Evolutionary conservation across 2,797 vertebrate genomes (phyloP).

Genomic region (Eidolon dupreanum): DNA sequence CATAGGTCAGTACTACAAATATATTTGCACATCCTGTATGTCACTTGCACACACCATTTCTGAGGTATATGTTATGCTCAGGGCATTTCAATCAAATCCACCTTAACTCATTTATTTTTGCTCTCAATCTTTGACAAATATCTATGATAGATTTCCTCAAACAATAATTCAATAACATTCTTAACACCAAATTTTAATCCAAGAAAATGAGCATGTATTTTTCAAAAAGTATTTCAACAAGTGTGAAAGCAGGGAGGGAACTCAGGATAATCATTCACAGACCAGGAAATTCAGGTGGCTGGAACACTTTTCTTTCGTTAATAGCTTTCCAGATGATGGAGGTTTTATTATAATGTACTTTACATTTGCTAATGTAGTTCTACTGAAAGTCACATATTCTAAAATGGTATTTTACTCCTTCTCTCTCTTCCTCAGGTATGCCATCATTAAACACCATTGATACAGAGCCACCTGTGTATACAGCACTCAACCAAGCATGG

Average conservation of each 20-base stretch:
- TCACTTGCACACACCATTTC: not conserved
- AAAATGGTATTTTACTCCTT: conserved; percentile 28
- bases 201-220: not conserved
- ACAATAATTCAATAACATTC: not conserved
- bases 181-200: not conserved
- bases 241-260: not conserved
- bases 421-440: not conserved
- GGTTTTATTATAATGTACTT: conserved; percentile 49
- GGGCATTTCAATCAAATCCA: not conserved
- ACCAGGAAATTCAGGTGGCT: not conserved
- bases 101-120: not conserved
- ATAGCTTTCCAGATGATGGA: conserved; percentile 35
- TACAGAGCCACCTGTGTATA: conserved; percentile 64
- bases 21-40: not conserved
- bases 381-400: conserved; percentile 24
- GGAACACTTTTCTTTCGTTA: not conserved
- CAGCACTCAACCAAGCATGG: conserved; percentile 39
- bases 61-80: not conserved
- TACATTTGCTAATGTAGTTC: conserved; percentile 51
- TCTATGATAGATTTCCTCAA: not conserved
- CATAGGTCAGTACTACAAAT: not conserved
- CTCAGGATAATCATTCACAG: not conserved
- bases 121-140: not conserved
- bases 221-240: conserved; percentile 41
- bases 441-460: conserved; percentile 53